phyloP scores from a whole-genome alignment of 2,888 invertebrate genomes.

The Drosophila colorata region DNA sequence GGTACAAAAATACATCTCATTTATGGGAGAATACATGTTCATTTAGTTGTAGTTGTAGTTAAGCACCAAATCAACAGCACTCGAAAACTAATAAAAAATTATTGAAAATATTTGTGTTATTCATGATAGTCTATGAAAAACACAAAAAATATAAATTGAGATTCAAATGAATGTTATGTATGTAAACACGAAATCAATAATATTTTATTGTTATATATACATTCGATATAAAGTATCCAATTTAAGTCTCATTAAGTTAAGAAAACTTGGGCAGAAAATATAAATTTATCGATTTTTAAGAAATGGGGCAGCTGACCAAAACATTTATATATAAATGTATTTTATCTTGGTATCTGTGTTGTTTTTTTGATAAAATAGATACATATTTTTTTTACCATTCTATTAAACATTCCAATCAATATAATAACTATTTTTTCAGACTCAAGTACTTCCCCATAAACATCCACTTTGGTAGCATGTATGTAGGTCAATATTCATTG shows the following conservation, averaged over 20 bases:
- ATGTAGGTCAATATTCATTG: slow-evolving; percentile 7
- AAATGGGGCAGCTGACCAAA: no score
- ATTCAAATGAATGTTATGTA: background rate
- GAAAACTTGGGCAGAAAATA: no score
- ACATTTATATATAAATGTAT: no score
- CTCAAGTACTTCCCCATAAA: background rate
- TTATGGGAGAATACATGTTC: slow-evolving; percentile 13
- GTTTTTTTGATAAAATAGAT: no score
- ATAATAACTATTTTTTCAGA: background rate
- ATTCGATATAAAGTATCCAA: no score
- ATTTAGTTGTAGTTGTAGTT: background rate
- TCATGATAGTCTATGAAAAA: background rate
- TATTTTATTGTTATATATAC: no score
- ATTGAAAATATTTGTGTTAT: background rate
- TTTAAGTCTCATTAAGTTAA: no score
- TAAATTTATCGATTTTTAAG: no score
- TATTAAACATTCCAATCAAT: background rate
- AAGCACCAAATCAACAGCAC: background rate
- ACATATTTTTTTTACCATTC: no score
- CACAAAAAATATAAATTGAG: background rate
- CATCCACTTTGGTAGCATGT: background rate
- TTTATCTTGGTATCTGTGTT: no score
- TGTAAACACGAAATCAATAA: no score
- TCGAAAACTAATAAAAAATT: background rate
- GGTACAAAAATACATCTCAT: slow-evolving; percentile 3